Conservation (phyloP, 1,140 invertebrate species). For the Trichoplusia ni region DNA sequence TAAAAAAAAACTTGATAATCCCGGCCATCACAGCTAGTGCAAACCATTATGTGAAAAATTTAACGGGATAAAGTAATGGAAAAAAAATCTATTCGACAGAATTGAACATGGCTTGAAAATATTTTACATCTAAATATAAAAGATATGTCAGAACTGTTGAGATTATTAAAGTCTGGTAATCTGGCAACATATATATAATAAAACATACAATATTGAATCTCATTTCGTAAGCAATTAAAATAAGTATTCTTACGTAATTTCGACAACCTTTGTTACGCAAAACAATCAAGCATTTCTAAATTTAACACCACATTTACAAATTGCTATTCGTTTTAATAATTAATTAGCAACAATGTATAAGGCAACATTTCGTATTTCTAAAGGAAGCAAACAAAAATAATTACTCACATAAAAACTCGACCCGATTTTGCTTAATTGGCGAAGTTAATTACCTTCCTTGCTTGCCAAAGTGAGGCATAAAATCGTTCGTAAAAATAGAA, state of each 20-base stretch:
- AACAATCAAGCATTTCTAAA: too few relatives aligned
- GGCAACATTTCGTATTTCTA: slow-evolving; percentile 1
- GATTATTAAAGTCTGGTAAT: not conserved
- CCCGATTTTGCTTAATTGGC: slow-evolving; percentile 23
- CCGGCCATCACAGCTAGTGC: too few relatives aligned
- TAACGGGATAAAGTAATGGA: too few relatives aligned
- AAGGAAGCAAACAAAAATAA: slow-evolving; percentile 10
- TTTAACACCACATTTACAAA: slow-evolving; percentile 1
- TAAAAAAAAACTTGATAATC: too few relatives aligned
- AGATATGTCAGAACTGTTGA: not conserved
- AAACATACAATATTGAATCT: too few relatives aligned
- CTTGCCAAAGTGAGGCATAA: not conserved
- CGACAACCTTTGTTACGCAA: too few relatives aligned
- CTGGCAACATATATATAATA: not conserved
- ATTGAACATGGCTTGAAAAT: too few relatives aligned
- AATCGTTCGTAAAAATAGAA: slow-evolving; percentile 12
- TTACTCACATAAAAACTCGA: slow-evolving; percentile 17
- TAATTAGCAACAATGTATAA: slow-evolving; percentile 13
- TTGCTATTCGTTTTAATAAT: not conserved
- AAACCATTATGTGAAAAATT: too few relatives aligned
- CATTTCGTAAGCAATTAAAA: too few relatives aligned
- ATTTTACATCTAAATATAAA: too few relatives aligned
- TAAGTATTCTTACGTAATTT: too few relatives aligned
- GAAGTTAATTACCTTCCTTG: slow-evolving; percentile 3
- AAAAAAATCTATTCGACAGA: too few relatives aligned